phyloP scores from a whole-genome alignment of 2,797 vertebrate genomes.

The Molothrus ater region DNA sequence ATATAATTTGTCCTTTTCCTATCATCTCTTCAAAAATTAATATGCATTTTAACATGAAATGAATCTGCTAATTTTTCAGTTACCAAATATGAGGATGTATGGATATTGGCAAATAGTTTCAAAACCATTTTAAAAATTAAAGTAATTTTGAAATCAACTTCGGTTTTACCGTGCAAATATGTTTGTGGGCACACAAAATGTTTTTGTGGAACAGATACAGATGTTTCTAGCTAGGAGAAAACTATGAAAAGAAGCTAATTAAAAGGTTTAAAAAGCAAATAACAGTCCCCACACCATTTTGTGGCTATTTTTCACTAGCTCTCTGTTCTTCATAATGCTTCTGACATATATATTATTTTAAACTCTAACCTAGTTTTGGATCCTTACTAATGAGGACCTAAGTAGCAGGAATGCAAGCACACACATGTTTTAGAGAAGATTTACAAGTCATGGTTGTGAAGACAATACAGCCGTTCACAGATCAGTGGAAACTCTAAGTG shows the following conservation, averaged over 20 bases:
- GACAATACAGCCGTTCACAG: conserved; percentile 72
- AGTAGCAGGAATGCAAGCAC: neutral
- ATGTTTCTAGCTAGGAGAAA: neutral
- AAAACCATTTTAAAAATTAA: neutral
- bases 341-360: neutral
- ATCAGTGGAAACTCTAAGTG: conserved; percentile 77
- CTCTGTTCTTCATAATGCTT: neutral
- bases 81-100: neutral
- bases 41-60: neutral
- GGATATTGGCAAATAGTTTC: neutral
- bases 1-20: neutral
- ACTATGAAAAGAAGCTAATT: neutral
- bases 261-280: neutral
- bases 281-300: neutral
- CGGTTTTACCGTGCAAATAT: neutral
- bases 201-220: neutral
- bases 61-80: neutral
- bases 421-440: conserved; percentile 53
- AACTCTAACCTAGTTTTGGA: neutral
- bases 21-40: neutral
- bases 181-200: neutral
- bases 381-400: neutral
- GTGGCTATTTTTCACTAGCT: neutral
- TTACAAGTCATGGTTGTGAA: conserved; percentile 68
- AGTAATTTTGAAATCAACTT: neutral